A percentile compares a stretch with the other conserved stretches of the same genome.
Conservation (phyloP, 2,888 invertebrate species). For the Calameuta idolon region DNA sequence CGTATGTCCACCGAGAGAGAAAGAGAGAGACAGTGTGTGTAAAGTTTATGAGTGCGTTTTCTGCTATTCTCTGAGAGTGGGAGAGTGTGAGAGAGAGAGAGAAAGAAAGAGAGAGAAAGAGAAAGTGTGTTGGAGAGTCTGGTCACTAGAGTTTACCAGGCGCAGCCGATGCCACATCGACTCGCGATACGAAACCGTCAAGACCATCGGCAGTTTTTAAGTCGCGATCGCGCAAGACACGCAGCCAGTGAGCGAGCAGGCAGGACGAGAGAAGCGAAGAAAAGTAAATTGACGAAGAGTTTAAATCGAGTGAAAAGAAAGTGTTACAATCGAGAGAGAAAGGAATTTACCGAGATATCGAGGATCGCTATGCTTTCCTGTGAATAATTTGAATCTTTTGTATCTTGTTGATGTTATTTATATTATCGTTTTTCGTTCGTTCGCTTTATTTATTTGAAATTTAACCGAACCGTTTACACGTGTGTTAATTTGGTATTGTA, state of each 20-base stretch:
- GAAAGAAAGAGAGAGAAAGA: not conserved
- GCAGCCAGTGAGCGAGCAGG: not conserved
- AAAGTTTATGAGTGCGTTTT: not conserved
- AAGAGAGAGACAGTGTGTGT: not conserved
- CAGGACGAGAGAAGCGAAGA: not conserved
- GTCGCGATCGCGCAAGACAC: not conserved
- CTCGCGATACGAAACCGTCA: slow-evolving; percentile 48
- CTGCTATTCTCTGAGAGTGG: not conserved
- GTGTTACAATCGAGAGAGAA: slow-evolving; percentile 18
- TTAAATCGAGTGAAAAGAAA: slow-evolving; percentile 1
- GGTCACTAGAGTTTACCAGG: slow-evolving; percentile 13
- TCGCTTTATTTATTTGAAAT: not conserved
- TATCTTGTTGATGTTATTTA: not conserved
- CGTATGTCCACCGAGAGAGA: not conserved
- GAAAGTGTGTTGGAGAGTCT: not conserved
- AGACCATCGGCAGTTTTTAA: slow-evolving; percentile 28
- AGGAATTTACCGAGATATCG: slow-evolving; percentile 30
- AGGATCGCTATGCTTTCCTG: not conserved
- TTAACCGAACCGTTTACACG: not conserved
- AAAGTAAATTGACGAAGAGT: not conserved
- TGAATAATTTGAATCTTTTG: not conserved
- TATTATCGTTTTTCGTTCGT: not conserved
- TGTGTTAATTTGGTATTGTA: not conserved
- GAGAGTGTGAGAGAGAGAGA: not conserved
- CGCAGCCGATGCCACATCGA: slow-evolving; percentile 47